phyloP scores from a whole-genome alignment of 2,888 invertebrate genomes.

The Agonopterix heracliana region DNA sequence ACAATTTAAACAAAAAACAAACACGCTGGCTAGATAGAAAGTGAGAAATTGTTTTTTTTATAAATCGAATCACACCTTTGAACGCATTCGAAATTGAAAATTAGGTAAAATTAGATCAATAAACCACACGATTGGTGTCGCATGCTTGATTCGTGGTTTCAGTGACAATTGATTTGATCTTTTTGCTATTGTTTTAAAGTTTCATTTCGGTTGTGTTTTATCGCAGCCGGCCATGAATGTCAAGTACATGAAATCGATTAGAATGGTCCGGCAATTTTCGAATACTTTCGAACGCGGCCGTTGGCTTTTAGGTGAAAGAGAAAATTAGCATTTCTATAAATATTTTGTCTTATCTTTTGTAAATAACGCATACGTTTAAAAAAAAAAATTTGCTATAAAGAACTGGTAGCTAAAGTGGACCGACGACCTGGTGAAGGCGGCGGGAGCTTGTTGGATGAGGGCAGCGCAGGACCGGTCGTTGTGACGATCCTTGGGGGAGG shows the following conservation, averaged over 20 bases:
- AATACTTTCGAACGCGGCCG: constrained; percentile 55
- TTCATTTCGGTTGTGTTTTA: constrained; percentile 22
- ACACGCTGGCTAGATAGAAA: no score
- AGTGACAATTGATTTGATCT: constrained; percentile 20
- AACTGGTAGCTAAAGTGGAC: no score
- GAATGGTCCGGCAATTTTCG: constrained; percentile 45
- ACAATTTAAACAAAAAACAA: no score
- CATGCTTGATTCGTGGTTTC: constrained; percentile 31
- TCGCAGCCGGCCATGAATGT: constrained; percentile 46
- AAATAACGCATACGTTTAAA: no score
- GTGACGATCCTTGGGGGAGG: no score
- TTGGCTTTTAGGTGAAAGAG: constrained; percentile 36
- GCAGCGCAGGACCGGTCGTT: no score
- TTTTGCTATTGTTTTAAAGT: constrained; percentile 20
- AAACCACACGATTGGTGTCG: constrained; percentile 32
- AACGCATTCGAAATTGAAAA: constrained; percentile 52
- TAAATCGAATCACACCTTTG: constrained; percentile 43
- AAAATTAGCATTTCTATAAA: constrained; percentile 32
- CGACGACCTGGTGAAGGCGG: no score
- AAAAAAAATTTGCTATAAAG: no score
- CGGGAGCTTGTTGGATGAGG: no score
- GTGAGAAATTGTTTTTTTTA: constrained; percentile 22
- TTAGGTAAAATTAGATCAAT: constrained; percentile 38
- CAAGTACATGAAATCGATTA: constrained; percentile 70
- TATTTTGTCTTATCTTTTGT: not conserved